Evolutionary conservation across 2,888 invertebrate genomes (phyloP).

Genomic region (Orthosia cruda): DNA sequence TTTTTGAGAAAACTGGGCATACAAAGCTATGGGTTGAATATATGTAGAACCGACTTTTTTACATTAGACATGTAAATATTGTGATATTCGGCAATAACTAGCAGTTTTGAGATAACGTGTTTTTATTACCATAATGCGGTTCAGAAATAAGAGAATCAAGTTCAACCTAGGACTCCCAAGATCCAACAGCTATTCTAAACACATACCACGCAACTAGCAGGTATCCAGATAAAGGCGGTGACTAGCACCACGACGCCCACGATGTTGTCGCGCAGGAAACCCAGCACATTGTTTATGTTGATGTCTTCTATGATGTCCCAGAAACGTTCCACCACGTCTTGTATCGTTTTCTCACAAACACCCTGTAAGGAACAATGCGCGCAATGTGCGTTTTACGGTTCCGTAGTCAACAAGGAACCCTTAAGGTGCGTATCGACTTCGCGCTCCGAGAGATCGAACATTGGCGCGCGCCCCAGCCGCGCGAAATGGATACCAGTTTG

Average conservation of each 20-base stretch:
- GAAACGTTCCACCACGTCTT: constrained; percentile 98
- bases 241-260: constrained; percentile 98
- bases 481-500: too few species aligned
- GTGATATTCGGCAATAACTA: not conserved
- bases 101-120: not conserved
- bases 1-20: not conserved
- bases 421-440: too few species aligned
- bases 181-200: not conserved
- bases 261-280: constrained; percentile 97
- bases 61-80: not conserved
- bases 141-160: not conserved
- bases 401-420: too few species aligned
- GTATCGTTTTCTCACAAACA: constrained; percentile 98
- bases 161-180: too few species aligned
- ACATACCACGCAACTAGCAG: constrained; percentile 95
- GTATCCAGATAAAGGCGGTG: constrained; percentile 98
- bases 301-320: constrained; percentile 99
- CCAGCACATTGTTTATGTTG: constrained; percentile 97
- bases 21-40: not conserved
- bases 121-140: not conserved
- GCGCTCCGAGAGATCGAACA: too few species aligned
- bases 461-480: too few species aligned
- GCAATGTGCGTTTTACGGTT: not conserved
- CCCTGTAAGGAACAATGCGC: constrained; percentile 93
- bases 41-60: not conserved